Base-by-base conservation (phyloP, 2,888 invertebrate species). In the Pachycephus smyrnensis region DNA sequence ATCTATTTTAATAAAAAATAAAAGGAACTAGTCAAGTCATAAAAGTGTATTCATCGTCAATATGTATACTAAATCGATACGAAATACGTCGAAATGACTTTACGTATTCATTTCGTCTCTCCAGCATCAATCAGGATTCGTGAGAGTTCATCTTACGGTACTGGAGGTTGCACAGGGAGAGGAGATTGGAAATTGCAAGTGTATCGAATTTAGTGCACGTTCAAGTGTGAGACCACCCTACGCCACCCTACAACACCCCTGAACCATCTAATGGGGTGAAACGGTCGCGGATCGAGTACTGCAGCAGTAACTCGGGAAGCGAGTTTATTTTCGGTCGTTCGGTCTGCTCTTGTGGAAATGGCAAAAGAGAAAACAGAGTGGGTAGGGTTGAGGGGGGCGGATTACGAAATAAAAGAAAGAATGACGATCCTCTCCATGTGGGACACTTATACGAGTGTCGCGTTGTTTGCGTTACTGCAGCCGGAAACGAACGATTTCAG, bases 191-290 rank as follows among this genome's bases (percentile, higher is more conserved):
- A 55, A 55, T 55, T 55, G 55, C 55, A 23, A 55, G 55, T 55
- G 55, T 55, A 55, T 55, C 55, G 55, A 55, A 55, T 55, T 55
- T 55, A 55, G 55, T 23, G 55, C 55, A 55, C 55, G 55, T 55
- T 55, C 55, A 55, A 55, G 55, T 55, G 55, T 23, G 55, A 55
- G 55, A 55, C 55, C 55, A 23, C 9, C 55, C 23, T 55, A 2
- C 23, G 23, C 55, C 23, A 55, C 55, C 23, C 55, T 3, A 23
- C 55, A 9, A 23, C 55, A 55, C 23, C 55, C 23, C 23, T 80
- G 82, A 79, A 76, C 73, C 76, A 80, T 83, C 82, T 82, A 84
- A 85, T 85, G 85, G 82, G 76, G 76, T 78, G 84, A 80, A 85
- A 84, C 84, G 82, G 81, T 80, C 83, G 80, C 83, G 84, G 79